Evolutionary conservation across 2,797 vertebrate genomes (phyloP).

Genomic region (Silurus aristotelis): DNA sequence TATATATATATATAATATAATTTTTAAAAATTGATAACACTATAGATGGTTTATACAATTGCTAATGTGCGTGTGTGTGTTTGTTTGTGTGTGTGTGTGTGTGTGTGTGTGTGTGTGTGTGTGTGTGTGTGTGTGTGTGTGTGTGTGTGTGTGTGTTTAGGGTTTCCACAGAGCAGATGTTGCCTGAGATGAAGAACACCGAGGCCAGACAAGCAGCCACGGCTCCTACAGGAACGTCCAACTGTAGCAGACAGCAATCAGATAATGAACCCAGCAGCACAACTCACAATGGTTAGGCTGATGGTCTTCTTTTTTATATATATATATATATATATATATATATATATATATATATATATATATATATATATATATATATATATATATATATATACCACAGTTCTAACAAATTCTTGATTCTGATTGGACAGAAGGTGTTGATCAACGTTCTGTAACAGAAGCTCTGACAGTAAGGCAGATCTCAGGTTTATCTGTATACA

Average conservation of each 20-base stretch:
- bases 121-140: slow-evolving; percentile 50
- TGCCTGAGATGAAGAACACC: slow-evolving; percentile 90
- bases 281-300: slow-evolving; percentile 85
- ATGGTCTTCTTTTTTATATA: not conserved
- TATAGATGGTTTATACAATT: not conserved
- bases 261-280: slow-evolving; percentile 87
- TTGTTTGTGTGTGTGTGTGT: slow-evolving; percentile 33
- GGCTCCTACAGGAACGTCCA: slow-evolving; percentile 85
- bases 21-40: no score
- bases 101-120: slow-evolving; percentile 46
- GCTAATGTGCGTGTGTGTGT: no score
- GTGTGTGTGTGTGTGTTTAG: slow-evolving; percentile 67
- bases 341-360: not conserved
- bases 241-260: slow-evolving; percentile 87
- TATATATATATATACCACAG: no score
- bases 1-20: no score
- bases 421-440: not conserved
- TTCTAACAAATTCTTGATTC: not conserved
- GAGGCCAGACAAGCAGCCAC: slow-evolving; percentile 83
- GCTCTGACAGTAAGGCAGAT: not conserved
- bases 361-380: not conserved
- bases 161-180: slow-evolving; percentile 93
- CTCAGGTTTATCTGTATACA: not conserved
- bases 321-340: no score
- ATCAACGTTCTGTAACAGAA: not conserved